Evolutionary conservation across 2,888 invertebrate genomes (phyloP), one percentile per base, ranked within the genome.

Genomic region (Tipula helvola): DNA sequence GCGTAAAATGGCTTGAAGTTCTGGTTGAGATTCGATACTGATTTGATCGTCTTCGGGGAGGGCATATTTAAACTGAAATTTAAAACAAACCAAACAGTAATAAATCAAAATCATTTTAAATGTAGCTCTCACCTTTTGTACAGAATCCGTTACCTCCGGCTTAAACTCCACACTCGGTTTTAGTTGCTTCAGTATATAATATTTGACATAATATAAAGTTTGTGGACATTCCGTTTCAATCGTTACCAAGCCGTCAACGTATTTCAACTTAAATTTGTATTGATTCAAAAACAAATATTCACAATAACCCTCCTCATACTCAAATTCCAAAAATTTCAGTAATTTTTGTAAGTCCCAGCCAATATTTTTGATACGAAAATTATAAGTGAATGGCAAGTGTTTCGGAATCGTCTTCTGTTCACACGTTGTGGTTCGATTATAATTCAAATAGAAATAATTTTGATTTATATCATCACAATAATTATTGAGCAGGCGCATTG

Each of bases 251-350:
- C 16, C 39, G 0, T 84, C 84, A 4, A 84, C 84, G 0, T 39
- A 41, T 39, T 39, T 36, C 0, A 84, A 39, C 10, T 36, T 84
- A 84, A 84, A 39, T 13, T 41, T 36, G 8, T 39, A 84, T n/a
- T 41, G 36, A 39, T 84, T 84, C n/a, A 84, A n/a, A 39, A 84
- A 84, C 8, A 84, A 84, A 84, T 84, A 84, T 84, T 84, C 84
- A 5, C 5, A 39, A 16, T n/a, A 84, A 39, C 36, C 84, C 0
- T 41, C 41, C 39, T 84, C 84, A 84, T 39, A 36, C 5, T 84
- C 39, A 5, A 84, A 84, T 10, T 39, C 39, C n/a, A 84, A 41
- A 2, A 5, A 2, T 7, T 39, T 84, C 16, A 39, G 0, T 3
- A 84, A 39, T 39, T 84, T n/a, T 39, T 39, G 16, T 39, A 84